phyloP scores from a whole-genome alignment of 2,113 vertebrate genomes.

The human region GRCh38 chr1:225441501-225442000 shows the following conservation, averaged over 20 bases:
- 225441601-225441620: not conserved
- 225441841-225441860: not conserved
- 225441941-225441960: slow-evolving; percentile 64
- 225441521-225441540: not conserved
- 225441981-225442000: not conserved
- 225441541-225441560: not conserved
- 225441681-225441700: not conserved
- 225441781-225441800: not conserved
- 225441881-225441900: not conserved
- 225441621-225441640: not conserved
- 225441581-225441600: not conserved
- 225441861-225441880: not conserved
- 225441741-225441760: not conserved
- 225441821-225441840: not conserved
- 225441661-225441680: not conserved
- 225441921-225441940: not conserved
- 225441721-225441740: not conserved
- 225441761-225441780: not conserved
- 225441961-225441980: slow-evolving; percentile 62
- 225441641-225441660: not conserved
- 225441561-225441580: not conserved
- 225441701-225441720: slow-evolving; percentile 36
- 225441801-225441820: not conserved
- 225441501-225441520: rapidly evolving
- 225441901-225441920: not conserved